Percentiles rank a stretch among this genome's conserved stretches.
These are phyloP conservation scores for Prionace glauca DNA, from an alignment of 2,797 vertebrate species.

Conservation along the genomic window DNA sequence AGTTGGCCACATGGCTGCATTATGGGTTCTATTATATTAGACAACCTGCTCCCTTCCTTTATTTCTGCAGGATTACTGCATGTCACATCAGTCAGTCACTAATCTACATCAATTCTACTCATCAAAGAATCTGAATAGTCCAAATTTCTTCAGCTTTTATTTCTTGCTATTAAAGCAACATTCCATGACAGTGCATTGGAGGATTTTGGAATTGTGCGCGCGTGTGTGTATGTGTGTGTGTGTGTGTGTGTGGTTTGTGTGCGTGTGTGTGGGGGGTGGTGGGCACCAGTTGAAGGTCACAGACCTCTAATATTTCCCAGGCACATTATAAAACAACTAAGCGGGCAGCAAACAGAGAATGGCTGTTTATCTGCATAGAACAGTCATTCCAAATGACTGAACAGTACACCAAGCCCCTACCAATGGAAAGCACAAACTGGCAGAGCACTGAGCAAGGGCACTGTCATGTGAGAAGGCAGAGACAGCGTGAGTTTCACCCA, in stretches of 20 bases:
- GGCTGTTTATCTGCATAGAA: constrained; percentile 9
- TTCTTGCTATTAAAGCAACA: neutral
- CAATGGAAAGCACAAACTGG: neutral
- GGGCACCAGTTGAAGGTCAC: neutral
- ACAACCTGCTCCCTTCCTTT: neutral
- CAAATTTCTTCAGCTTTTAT: neutral
- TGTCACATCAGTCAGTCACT: neutral
- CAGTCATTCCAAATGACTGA: neutral
- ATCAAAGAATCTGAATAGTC: neutral
- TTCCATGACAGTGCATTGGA: neutral
- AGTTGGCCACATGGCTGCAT: neutral
- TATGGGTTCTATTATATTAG: neutral
- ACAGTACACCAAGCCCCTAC: neutral
- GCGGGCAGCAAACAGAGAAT: neutral
- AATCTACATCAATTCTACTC: neutral
- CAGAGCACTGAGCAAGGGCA: neutral
- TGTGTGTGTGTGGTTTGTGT: too few relatives aligned
- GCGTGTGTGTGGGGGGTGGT: too few relatives aligned
- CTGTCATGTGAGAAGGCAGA: neutral
- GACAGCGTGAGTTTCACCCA: neutral
- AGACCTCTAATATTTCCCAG: neutral
- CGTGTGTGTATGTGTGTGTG: too few relatives aligned
- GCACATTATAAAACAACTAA: neutral
- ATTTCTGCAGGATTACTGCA: neutral
- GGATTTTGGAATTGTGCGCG: too few relatives aligned